A percentile compares a stretch with the other conserved stretches of the same genome.
Conservation (phyloP, 2,113 vertebrate species). For the Tauraco erythrolophus region DNA sequence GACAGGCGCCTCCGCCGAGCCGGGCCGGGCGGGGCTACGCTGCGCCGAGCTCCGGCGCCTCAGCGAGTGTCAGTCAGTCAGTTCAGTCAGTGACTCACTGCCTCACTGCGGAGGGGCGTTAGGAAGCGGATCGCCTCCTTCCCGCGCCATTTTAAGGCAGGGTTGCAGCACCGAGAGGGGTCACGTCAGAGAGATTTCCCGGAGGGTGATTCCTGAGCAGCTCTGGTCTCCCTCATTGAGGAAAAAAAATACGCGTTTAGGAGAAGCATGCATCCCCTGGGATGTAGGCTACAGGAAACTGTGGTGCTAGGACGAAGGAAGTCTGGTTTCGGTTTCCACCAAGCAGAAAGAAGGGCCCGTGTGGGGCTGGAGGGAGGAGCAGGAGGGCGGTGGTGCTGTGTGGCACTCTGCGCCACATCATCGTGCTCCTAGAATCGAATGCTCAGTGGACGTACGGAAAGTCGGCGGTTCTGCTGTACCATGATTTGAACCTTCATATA, state of each 20-base stretch:
- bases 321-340: accelerated
- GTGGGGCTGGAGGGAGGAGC: background rate
- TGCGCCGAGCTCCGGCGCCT: accelerated
- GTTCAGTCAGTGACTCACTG: too few relatives aligned
- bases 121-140: background rate
- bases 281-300: accelerated
- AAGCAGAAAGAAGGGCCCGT: accelerated
- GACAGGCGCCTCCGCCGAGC: accelerated
- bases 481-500: slow-evolving; percentile 10
- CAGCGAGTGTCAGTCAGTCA: accelerated
- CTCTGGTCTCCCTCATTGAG: accelerated
- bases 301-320: accelerated
- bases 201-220: accelerated
- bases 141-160: background rate
- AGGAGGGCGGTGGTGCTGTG: accelerated
- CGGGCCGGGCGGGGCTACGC: background rate
- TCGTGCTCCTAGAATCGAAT: background rate
- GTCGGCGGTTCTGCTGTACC: background rate
- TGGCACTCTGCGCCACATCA: accelerated
- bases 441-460: background rate
- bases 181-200: accelerated
- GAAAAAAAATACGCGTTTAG: accelerated
- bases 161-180: accelerated
- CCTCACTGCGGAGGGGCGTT: accelerated
- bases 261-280: accelerated